Evolutionary conservation across 1,140 invertebrate species (phyloP), one percentile per base, ranked within the genome.

Genomic region (Drosophila novamexicana): DNA sequence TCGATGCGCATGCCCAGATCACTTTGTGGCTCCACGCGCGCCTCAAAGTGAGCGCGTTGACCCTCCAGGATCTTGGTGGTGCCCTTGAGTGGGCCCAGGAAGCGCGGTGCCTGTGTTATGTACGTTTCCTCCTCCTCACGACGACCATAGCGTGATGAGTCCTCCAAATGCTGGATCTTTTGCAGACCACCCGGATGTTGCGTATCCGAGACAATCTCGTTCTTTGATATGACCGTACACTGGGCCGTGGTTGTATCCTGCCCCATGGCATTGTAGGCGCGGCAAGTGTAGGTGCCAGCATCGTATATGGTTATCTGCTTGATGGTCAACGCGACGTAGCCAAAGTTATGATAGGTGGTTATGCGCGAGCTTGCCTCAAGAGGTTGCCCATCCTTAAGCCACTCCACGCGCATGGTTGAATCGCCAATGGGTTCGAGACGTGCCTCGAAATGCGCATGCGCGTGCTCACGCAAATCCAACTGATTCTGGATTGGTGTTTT

Each of bases 1-100:
- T 98, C 97, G 67, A 97, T 95, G 63, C 94, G 95, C 95, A 99
- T 95, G 1, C 95, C 96, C 4, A 97, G 93, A 93, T 99, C 98
- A 89, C 95, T 98, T 91, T 97, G 97, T 2, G 98, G 98, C 90
- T 99, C 98, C 44, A 98, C 96, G 64, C 97, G 96, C 42, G 97
- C 97, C 94, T 99, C 98, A 91, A 99, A 99, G 91, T 99, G 98
- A 74, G 98, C 98, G 39, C 97, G 94, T 93, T 99, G 98, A 9
- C 97, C 97, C 94, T 99, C 98, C n/a, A 97, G 95, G 77, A 99
- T 97, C 88, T 97, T 97, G 83, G 96, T 98, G 9, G 97, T 98
- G 29, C 97, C 97, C 92, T 98, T 97, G 7, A 98, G 91, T 45
- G 96, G 96, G 68, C 96, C 96, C 49, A 98, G 94, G 93, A 98